phyloP scores from a whole-genome alignment of 2,888 invertebrate genomes.

The Plagodis pulveraria region DNA sequence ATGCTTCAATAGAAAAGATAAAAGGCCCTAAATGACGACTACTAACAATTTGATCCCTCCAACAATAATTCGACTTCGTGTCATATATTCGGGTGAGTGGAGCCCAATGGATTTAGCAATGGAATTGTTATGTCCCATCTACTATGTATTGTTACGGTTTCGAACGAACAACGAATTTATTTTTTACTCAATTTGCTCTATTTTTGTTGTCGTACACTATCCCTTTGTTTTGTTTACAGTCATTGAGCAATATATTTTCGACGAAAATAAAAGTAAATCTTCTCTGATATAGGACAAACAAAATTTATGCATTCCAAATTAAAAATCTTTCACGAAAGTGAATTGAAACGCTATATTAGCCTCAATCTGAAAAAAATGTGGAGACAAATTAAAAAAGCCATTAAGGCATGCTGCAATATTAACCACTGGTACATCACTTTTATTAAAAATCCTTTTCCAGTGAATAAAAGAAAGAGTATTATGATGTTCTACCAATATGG shows the following conservation, averaged over 20 bases:
- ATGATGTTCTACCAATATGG: too few species aligned
- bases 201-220: constrained; percentile 42
- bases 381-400: too few species aligned
- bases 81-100: constrained; percentile 76
- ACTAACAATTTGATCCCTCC: constrained; percentile 48
- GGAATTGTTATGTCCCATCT: constrained; percentile 68
- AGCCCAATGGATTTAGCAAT: constrained; percentile 77
- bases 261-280: constrained; percentile 1
- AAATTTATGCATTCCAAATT: background rate
- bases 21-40: constrained; percentile 50
- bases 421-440: too few species aligned
- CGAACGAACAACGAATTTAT: constrained; percentile 62
- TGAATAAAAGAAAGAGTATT: too few species aligned
- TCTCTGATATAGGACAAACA: background rate
- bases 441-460: too few species aligned
- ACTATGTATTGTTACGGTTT: constrained; percentile 55
- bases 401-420: too few species aligned
- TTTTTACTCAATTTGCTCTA: constrained; percentile 62
- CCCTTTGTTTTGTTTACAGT: constrained; percentile 25
- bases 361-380: too few species aligned
- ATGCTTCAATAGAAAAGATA: constrained; percentile 37
- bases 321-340: too few species aligned
- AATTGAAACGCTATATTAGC: too few species aligned
- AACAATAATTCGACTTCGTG: constrained; percentile 75
- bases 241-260: constrained; percentile 10